Evolutionary conservation across 2,113 vertebrate genomes (phyloP).

Genomic region (Xyliphius kryptos): DNA sequence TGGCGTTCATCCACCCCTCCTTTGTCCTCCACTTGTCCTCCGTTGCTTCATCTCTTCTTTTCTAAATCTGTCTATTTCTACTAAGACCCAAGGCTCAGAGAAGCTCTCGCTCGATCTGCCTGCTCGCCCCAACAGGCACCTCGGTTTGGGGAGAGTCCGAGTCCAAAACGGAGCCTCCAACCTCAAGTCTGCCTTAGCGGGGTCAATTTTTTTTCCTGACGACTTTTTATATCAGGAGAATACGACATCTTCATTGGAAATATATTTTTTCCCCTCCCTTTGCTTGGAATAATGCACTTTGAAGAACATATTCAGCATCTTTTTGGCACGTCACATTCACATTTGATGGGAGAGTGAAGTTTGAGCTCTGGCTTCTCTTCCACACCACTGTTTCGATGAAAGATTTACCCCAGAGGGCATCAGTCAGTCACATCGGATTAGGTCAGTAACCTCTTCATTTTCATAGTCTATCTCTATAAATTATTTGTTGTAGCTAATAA

Average conservation of each 20-base stretch:
- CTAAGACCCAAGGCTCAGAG: conserved; percentile 37
- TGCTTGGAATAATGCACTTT: conserved; percentile 32
- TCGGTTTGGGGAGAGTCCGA: conserved; percentile 54
- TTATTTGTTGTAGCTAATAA: too few relatives aligned
- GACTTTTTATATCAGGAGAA: not conserved
- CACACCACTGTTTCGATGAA: conserved; percentile 18
- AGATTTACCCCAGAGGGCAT: conserved; percentile 12
- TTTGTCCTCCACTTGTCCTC: conserved; percentile 39
- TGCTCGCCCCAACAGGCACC: conserved; percentile 32
- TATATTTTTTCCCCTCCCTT: not conserved
- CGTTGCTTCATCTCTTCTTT: conserved; percentile 28
- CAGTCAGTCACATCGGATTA: conserved; percentile 8
- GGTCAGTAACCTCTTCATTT: conserved; percentile 34
- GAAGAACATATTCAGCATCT: not conserved
- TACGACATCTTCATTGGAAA: not conserved
- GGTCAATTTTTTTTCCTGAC: not conserved
- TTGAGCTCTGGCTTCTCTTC: not conserved
- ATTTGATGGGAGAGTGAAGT: conserved; percentile 34
- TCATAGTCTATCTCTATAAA: too few relatives aligned
- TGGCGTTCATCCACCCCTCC: conserved; percentile 42
- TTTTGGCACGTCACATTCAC: conserved; percentile 1
- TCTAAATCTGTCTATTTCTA: conserved; percentile 41
- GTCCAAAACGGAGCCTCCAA: conserved; percentile 42
- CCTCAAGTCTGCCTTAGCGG: not conserved
- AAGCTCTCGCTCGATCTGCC: conserved; percentile 24